Evolutionary conservation across 2,113 vertebrate genomes (phyloP), one percentile per base, ranked within the genome.

Genomic region (Tetrao urogallus): DNA sequence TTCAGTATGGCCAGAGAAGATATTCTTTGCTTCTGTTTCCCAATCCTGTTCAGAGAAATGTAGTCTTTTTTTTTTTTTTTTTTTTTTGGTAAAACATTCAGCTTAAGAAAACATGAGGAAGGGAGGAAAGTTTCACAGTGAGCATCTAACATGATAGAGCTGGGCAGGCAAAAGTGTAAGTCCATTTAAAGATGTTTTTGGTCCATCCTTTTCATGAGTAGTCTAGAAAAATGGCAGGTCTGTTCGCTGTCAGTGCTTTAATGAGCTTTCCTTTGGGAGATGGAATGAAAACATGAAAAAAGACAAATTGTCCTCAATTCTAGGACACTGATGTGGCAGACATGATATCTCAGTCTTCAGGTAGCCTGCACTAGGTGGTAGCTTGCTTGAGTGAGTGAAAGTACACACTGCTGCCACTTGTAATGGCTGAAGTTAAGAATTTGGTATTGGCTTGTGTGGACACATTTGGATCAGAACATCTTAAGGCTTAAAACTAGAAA

Each of bases 21-120:
- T 60, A 8, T 9, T 61, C 34, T 1, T n/a, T 10, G 8, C 24
- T 92, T 88, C 16, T 34, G 5, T 65, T 75, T 79, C 32, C 43
- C 4, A 36, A 25, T 65, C 13, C 65, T 72, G 10, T 18, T 69
- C 15, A 36, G 34, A 65, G 61, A 65, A 89, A 57, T 11, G 24
- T 52, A n/a, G 1, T 3, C 6, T 12, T 8, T 9, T 3, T 6
- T 20, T 3, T 40, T 48, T 21, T 48, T 21, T 47, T 48, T 43
- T n/a, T 74, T 45, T n/a, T 47, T 45, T 32, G 2, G 6, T 20
- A 30, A 61, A 16, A 25, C 57, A 38, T 34, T 86, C 6, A 42
- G 13, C 28, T 76, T 25, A 91, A 66, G 22, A 58, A 64, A 73
- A 71, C 0, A 0, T 66, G 24, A 77, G 30, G 21, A 72, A 77